Conservation (phyloP, 1,140 invertebrate genomes). For the Metaphire vulgaris region DNA sequence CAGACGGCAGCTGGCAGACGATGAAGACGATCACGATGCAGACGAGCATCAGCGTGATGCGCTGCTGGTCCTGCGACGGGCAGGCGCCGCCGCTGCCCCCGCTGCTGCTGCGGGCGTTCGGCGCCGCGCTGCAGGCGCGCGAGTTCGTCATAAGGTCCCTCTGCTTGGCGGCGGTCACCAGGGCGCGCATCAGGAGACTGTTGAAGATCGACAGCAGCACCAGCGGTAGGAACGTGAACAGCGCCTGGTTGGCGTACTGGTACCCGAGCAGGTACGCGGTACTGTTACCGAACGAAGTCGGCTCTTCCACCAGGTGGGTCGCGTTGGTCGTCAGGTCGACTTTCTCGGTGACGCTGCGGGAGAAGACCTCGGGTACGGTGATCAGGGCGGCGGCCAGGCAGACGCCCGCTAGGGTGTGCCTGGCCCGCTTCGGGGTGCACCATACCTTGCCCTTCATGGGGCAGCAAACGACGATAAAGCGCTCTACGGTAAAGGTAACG, state of each 20-base stretch:
- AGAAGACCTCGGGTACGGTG: conserved; percentile 63
- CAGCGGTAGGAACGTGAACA: conserved; percentile 64
- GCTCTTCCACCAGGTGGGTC: not conserved
- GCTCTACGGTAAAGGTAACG: conserved; percentile 69
- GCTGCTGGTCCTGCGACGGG: not conserved
- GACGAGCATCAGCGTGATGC: not conserved
- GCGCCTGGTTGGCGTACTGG: conserved; percentile 53
- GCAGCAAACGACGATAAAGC: conserved; percentile 70
- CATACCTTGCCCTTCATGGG: conserved; percentile 66
- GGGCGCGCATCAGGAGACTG: conserved; percentile 18
- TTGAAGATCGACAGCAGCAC: conserved; percentile 65
- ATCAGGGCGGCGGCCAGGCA: conserved; percentile 58
- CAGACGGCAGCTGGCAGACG: not conserved
- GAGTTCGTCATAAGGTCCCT: not conserved
- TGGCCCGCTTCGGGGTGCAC: conserved; percentile 59
- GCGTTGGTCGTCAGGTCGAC: too few species aligned
- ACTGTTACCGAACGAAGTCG: conserved; percentile 47
- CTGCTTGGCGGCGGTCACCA: conserved; percentile 12
- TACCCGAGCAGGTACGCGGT: conserved; percentile 60
- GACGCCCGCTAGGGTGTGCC: conserved; percentile 58
- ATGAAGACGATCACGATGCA: not conserved
- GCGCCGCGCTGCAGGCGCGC: not conserved
- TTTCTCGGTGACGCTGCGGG: too few species aligned
- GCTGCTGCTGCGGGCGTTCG: not conserved
- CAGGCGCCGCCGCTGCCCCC: too few species aligned